These are phyloP conservation scores for Daubentonia madagascariensis DNA, from an alignment of 2,113 vertebrate genomes.

Conservation along the genomic window DNA sequence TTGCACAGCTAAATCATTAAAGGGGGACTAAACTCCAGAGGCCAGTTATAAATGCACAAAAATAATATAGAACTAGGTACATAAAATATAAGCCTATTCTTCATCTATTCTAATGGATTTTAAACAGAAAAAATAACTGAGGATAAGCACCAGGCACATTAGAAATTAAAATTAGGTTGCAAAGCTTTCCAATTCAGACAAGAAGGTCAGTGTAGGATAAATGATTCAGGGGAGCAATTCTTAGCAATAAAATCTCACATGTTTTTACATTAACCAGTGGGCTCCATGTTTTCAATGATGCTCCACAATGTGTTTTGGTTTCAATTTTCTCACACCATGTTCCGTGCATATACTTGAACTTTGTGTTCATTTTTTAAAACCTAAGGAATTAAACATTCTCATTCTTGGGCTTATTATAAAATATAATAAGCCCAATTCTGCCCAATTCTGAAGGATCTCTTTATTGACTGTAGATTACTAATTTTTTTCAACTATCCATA, in stretches of 20 bases:
- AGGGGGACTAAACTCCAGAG: slow-evolving; percentile 50
- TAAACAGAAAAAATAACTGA: slow-evolving; percentile 47
- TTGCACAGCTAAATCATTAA: slow-evolving; percentile 66
- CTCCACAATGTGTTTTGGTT: background rate
- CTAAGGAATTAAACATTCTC: background rate
- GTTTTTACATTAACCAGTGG: background rate
- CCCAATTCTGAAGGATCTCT: background rate
- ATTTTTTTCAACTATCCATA: background rate
- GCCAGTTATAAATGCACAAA: slow-evolving; percentile 67
- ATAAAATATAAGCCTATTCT: slow-evolving; percentile 59
- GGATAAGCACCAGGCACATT: background rate
- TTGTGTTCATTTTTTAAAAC: background rate
- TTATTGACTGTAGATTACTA: background rate
- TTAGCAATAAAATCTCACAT: background rate
- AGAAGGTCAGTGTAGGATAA: background rate
- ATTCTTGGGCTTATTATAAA: too few relatives aligned
- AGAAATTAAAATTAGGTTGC: background rate
- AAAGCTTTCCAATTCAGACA: too few relatives aligned
- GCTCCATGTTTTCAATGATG: background rate
- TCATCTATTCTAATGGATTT: slow-evolving; percentile 61
- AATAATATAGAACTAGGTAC: slow-evolving; percentile 51
- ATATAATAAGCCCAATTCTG: too few relatives aligned
- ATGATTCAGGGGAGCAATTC: accelerated
- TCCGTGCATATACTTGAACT: background rate
- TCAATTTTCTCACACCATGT: background rate